These are phyloP conservation scores for Odontomyia ornata DNA, from an alignment of 2,888 invertebrate genomes.

Conservation along the genomic window DNA sequence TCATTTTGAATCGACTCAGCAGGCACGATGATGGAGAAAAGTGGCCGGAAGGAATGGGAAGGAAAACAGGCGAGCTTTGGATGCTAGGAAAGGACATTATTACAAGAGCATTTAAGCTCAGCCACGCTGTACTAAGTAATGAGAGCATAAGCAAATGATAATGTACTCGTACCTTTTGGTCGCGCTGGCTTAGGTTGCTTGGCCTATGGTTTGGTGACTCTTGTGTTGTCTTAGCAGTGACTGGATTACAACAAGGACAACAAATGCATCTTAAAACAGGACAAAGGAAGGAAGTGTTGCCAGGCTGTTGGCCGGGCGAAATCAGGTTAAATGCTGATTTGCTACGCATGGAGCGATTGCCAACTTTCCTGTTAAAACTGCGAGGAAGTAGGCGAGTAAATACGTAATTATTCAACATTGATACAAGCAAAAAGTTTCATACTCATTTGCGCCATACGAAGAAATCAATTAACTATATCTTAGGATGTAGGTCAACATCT, in stretches of 20 bases:
- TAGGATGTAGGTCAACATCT: no score
- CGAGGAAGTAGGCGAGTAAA: no score
- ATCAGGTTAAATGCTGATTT: neutral
- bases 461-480: no score
- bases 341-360: no score
- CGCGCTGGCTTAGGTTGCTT: constrained; percentile 9
- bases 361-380: no score
- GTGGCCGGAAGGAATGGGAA: neutral
- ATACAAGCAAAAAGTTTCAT: no score
- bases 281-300: neutral
- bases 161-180: constrained; percentile 33
- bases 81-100: constrained; percentile 2
- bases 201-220: constrained; percentile 20
- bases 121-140: constrained; percentile 2
- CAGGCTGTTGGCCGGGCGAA: neutral
- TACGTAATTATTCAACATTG: no score
- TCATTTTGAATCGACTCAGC: constrained; percentile 7
- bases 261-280: neutral
- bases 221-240: neutral
- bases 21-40: neutral
- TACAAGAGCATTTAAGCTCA: neutral
- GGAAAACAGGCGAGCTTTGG: neutral
- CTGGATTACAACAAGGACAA: neutral
- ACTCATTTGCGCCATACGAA: no score
- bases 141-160: constrained; percentile 36